These are phyloP conservation scores for Balaenoptera acutorostrata DNA, from an alignment of 2,113 vertebrate species.

Conservation along the genomic window DNA sequence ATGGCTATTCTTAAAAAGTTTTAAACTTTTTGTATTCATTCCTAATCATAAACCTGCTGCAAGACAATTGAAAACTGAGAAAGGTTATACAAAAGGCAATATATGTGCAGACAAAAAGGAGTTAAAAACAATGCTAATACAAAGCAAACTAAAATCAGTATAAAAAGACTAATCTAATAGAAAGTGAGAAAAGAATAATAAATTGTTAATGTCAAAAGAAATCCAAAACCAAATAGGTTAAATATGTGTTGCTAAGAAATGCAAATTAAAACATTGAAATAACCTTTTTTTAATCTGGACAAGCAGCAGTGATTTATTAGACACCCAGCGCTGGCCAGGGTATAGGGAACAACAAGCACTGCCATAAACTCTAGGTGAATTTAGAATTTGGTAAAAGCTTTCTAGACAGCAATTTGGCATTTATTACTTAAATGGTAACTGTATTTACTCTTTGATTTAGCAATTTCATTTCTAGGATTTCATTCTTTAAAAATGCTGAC, in stretches of 20 bases:
- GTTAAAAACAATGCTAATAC: background rate
- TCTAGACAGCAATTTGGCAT: background rate
- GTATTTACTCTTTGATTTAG: background rate
- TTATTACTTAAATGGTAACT: background rate
- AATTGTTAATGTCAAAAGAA: background rate
- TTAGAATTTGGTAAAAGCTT: constrained; percentile 12
- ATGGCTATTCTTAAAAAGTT: background rate
- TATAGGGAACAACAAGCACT: accelerated
- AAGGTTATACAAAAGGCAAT: background rate
- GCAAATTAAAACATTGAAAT: background rate
- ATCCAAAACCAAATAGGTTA: background rate
- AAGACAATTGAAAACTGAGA: background rate
- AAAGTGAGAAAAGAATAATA: background rate
- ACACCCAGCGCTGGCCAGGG: background rate
- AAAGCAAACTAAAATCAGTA: background rate
- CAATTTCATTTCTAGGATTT: background rate
- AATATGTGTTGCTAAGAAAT: background rate
- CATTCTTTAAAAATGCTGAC: constrained; percentile 25
- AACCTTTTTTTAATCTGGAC: background rate
- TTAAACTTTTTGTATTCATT: background rate
- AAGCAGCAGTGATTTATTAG: background rate
- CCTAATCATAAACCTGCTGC: background rate
- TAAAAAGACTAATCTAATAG: background rate
- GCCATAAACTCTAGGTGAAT: background rate
- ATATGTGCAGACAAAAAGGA: background rate